phyloP scores from a whole-genome alignment of 2,113 vertebrate species.

The Bujurquina vittata region DNA sequence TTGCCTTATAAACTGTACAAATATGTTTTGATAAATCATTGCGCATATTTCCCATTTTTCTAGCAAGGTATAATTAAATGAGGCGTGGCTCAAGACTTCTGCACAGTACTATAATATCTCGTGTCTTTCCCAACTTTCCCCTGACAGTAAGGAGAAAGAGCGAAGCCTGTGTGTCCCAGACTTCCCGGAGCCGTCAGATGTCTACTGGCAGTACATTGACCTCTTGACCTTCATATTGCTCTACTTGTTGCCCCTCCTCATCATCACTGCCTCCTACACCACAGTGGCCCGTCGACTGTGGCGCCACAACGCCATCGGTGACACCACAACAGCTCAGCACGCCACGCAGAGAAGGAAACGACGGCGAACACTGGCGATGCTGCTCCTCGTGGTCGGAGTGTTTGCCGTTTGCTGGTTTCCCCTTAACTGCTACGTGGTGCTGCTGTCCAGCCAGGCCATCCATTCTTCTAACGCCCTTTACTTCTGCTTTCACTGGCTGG shows the following conservation, averaged over 20 bases:
- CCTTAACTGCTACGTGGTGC: constrained; percentile 92
- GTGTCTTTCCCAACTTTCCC: background rate
- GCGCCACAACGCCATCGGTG: constrained; percentile 88
- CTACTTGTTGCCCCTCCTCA: constrained; percentile 90
- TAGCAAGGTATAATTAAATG: background rate
- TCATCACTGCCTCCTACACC: constrained; percentile 88
- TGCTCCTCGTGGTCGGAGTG: constrained; percentile 90
- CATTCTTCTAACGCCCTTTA: constrained; percentile 88
- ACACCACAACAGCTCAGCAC: constrained; percentile 89
- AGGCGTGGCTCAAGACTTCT: background rate
- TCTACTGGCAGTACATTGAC: constrained; percentile 95
- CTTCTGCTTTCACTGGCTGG: constrained; percentile 95
- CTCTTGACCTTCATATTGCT: constrained; percentile 90
- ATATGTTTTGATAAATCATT: background rate
- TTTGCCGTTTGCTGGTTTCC: constrained; percentile 96
- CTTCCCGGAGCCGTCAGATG: constrained; percentile 91
- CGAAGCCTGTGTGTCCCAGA: constrained; percentile 90
- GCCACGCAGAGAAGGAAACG: constrained; percentile 86
- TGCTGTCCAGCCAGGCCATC: constrained; percentile 91
- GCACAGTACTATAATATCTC: background rate
- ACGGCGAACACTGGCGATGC: constrained; percentile 91
- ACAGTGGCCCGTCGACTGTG: constrained; percentile 90
- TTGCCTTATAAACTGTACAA: background rate
- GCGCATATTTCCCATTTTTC: background rate
- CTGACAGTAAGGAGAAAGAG: constrained; percentile 82